These are phyloP conservation scores for Trachythela sp. DNA, from an alignment of 64 coral and sea anemone genomes.

Conservation along the genomic window DNA sequence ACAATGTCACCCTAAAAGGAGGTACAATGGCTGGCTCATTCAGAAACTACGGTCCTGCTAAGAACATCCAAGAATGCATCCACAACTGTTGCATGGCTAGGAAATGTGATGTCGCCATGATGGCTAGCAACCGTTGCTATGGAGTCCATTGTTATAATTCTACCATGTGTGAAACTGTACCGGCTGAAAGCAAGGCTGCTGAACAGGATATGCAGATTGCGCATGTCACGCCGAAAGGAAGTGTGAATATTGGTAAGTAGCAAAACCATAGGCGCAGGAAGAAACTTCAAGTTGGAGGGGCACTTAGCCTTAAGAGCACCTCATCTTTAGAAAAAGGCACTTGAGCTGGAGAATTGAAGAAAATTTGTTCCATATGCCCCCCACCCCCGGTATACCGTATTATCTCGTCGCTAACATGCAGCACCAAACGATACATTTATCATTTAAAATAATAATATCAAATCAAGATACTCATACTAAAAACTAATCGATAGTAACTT, in stretches of 20 bases:
- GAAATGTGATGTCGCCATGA: constrained; percentile 92
- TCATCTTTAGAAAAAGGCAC: too few relatives aligned
- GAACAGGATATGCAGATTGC: constrained; percentile 82
- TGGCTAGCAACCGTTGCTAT: constrained; percentile 76
- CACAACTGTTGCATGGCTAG: constrained; percentile 82
- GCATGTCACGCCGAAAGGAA: constrained; percentile 66
- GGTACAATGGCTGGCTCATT: constrained; percentile 73
- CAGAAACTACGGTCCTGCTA: constrained; percentile 61
- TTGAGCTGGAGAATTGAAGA: too few relatives aligned
- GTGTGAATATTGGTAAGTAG: constrained; percentile 56
- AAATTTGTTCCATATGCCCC: too few relatives aligned
- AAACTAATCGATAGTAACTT: too few relatives aligned
- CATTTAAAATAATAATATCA: too few relatives aligned
- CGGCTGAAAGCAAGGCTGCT: constrained; percentile 50
- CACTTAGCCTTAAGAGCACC: too few relatives aligned
- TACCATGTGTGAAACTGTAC: constrained; percentile 80
- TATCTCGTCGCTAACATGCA: too few relatives aligned
- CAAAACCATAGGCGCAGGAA: too few relatives aligned
- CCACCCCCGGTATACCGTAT: too few relatives aligned
- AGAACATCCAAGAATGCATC: constrained; percentile 95
- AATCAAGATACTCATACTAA: too few relatives aligned
- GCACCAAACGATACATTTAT: too few relatives aligned
- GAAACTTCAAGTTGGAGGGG: background rate
- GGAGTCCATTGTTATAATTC: constrained; percentile 78
- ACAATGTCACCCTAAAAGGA: constrained; percentile 75